These are phyloP conservation scores for Arizona elegans DNA, from an alignment of 2,113 vertebrate species.

Conservation along the genomic window DNA sequence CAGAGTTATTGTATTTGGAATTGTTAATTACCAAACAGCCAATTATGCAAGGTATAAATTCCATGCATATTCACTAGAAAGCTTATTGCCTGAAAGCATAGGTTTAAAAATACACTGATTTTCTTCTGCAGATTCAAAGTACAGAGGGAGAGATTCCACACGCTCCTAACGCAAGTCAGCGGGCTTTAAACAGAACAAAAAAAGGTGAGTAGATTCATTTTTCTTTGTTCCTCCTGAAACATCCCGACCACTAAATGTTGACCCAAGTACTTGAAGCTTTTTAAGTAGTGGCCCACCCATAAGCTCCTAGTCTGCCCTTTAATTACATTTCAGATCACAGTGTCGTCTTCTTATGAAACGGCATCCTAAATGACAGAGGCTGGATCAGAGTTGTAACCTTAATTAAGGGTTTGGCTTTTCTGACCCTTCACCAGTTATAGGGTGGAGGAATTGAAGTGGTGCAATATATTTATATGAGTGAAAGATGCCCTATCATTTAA, in stretches of 20 bases:
- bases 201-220: slow-evolving; percentile 68
- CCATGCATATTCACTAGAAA: neutral
- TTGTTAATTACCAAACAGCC: neutral
- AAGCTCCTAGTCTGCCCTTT: slow-evolving; percentile 11
- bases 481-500: slow-evolving; percentile 52
- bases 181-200: slow-evolving; percentile 70
- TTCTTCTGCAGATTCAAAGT: slow-evolving; percentile 81
- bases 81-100: slow-evolving; percentile 10
- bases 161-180: slow-evolving; percentile 60
- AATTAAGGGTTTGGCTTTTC: slow-evolving; percentile 48
- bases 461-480: neutral
- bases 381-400: slow-evolving; percentile 35
- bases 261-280: slow-evolving; percentile 30
- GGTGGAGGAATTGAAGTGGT: slow-evolving; percentile 30
- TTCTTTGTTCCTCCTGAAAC: neutral
- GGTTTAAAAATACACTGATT: slow-evolving; percentile 46
- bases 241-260: neutral
- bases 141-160: slow-evolving; percentile 85
- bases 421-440: slow-evolving; percentile 10
- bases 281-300: slow-evolving; percentile 20
- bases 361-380: slow-evolving; percentile 46
- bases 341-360: slow-evolving; percentile 22
- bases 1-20: neutral
- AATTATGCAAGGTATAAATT: neutral
- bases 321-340: slow-evolving; percentile 27